Base-by-base conservation (phyloP, 2,113 vertebrate genomes). In the Pandion haliaetus region DNA sequence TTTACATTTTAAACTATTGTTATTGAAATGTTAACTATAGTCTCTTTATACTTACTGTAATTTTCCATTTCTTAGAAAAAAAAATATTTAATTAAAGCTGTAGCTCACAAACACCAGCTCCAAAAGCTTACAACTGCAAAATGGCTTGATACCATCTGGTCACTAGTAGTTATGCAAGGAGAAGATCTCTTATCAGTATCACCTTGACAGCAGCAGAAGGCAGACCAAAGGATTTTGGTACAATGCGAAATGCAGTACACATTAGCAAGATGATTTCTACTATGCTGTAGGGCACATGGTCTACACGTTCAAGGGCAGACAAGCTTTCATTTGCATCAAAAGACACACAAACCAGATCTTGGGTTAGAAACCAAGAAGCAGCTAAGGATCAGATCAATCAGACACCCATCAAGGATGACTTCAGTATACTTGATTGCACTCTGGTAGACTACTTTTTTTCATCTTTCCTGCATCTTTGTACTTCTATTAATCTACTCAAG, bases 211-310 rank as follows among this genome's bases (percentile, higher is more conserved):
- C 44, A 34, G 31, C 11, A 59, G 36, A 57, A 76, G 21, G 36
- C 40, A 88, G 40, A 61, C 40, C 55, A 57, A 66, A 86, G 40
- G 45, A 50, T 38, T 71, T 45, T 12, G 65, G 10, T 23, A 74
- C 55, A 31, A 5, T 4, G 14, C 34, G 61, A 80, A 44, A 49
- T 20, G 12, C 29, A 40, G 29, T 8, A 77, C 42, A 34, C 10
- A 18, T 10, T 6, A 94, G 15, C 14, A 77, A 77, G 25, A 34
- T 57, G 6, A 88, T 40, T 88, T 52, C 34, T 70, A 10, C 54
- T 61, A 12, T 9, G 11, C 29, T 24, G 5, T 1, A 69, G 38
- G 45, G 7, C 34, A 79, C 0, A 0, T 21, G 9, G 14, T 40
- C 17, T 12, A 14, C 23, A 47, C 4, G 4, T 49, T 44, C 31